These are phyloP conservation scores for Mobula birostris DNA, from an alignment of 2,113 vertebrate genomes.

Conservation along the genomic window DNA sequence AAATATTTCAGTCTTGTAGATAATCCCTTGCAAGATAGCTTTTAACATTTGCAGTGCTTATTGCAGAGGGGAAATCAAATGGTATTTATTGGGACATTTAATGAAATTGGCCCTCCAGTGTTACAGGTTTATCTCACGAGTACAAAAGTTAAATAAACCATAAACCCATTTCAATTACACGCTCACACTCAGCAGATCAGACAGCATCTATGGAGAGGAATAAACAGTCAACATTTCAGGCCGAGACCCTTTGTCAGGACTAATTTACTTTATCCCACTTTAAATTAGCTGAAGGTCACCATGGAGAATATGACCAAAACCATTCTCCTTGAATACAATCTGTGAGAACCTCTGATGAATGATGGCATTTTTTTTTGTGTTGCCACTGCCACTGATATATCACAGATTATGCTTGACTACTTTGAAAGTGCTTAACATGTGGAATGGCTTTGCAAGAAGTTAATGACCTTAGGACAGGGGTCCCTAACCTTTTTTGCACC, in stretches of 20 bases:
- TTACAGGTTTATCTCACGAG: not conserved
- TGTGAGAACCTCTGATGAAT: not conserved
- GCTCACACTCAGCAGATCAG: too few relatives aligned
- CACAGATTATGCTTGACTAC: not conserved
- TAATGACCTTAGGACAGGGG: not conserved
- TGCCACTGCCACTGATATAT: not conserved
- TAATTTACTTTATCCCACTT: not conserved
- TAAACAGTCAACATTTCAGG: too few relatives aligned
- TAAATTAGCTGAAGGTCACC: not conserved
- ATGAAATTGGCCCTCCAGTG: not conserved
- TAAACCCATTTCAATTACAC: not conserved
- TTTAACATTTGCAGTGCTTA: not conserved
- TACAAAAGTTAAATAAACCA: not conserved
- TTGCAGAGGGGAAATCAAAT: too few relatives aligned
- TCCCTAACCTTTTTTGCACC: too few relatives aligned
- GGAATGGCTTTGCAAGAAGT: not conserved
- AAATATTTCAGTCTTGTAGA: not conserved
- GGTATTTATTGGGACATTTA: not conserved
- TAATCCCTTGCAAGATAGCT: not conserved
- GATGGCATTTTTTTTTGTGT: not conserved
- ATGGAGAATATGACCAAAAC: not conserved
- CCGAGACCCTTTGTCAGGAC: too few relatives aligned
- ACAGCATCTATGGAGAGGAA: too few relatives aligned
- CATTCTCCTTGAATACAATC: not conserved
- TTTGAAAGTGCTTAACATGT: not conserved